Evolutionary conservation across 2,113 vertebrate genomes (phyloP).

Genomic region (Taxidea taxus): DNA sequence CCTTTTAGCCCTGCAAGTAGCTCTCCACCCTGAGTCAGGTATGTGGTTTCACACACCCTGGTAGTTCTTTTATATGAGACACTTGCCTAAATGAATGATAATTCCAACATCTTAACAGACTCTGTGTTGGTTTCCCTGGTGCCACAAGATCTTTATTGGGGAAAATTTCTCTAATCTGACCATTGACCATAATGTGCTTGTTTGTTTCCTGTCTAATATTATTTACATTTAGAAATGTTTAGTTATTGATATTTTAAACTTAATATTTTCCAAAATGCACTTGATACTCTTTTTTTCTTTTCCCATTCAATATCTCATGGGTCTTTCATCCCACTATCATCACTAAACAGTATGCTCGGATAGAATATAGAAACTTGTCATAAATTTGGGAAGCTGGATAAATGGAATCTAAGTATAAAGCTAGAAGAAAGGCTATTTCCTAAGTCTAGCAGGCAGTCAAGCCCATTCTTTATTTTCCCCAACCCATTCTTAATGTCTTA

Average conservation of each 20-base stretch:
- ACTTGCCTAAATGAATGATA: slow-evolving; percentile 27
- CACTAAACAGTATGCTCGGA: not conserved
- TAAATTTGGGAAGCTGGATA: slow-evolving; percentile 17
- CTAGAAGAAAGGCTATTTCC: not conserved
- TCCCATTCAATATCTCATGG: slow-evolving; percentile 47
- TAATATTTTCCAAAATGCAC: slow-evolving; percentile 44
- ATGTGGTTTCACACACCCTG: slow-evolving; percentile 37
- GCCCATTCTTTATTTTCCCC: not conserved
- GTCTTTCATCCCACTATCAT: slow-evolving; percentile 24
- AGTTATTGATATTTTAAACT: slow-evolving; percentile 46
- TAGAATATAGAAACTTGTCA: not conserved
- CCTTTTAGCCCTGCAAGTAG: slow-evolving; percentile 56
- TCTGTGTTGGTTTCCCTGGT: slow-evolving; percentile 62
- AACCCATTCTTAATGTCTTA: not conserved
- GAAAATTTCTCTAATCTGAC: slow-evolving; percentile 48
- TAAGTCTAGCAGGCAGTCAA: not conserved
- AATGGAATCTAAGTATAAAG: not conserved
- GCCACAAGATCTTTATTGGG: slow-evolving; percentile 33
- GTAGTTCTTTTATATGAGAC: slow-evolving; percentile 57
- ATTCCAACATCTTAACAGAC: slow-evolving; percentile 55
- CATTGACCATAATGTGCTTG: slow-evolving; percentile 39
- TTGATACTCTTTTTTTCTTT: slow-evolving; percentile 18
- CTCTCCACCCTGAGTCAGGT: slow-evolving; percentile 19
- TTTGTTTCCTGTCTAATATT: slow-evolving; percentile 57
- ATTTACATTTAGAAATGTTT: slow-evolving; percentile 66